Percentiles rank a stretch among this genome's conserved stretches.
Conservation (phyloP, 1,140 invertebrate genomes). For the Camponotus floridanus region DNA sequence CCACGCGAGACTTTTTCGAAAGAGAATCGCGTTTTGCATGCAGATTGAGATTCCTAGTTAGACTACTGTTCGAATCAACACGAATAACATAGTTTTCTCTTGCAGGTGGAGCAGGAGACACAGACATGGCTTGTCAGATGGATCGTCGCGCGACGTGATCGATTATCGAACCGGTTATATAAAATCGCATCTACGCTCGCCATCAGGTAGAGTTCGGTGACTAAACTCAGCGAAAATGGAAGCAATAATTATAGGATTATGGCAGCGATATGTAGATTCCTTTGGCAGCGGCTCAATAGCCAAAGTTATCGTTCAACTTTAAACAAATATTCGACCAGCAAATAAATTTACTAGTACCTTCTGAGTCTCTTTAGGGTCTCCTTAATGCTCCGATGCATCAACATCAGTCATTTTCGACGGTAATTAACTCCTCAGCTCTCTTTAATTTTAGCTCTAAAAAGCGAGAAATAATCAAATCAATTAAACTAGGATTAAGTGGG, state of each 20-base stretch:
- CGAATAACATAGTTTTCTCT: constrained; percentile 62
- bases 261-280: neutral
- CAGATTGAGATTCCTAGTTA: neutral
- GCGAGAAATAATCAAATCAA: neutral
- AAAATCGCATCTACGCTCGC: constrained; percentile 94
- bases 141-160: constrained; percentile 89
- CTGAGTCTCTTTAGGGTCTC: neutral
- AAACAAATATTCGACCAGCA: neutral
- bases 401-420: neutral
- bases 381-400: constrained; percentile 1
- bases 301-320: neutral
- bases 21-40: constrained; percentile 58
- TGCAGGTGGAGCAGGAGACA: constrained; percentile 90
- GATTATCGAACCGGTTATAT: constrained; percentile 96
- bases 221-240: constrained; percentile 73
- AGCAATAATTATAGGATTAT: constrained; percentile 37
- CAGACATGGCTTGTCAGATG: constrained; percentile 88
- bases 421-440: neutral
- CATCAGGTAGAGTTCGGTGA: constrained; percentile 94
- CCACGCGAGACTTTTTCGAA: constrained; percentile 22
- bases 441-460: neutral
- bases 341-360: neutral
- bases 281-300: neutral
- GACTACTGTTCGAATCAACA: neutral
- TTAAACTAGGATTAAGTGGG: neutral